phyloP scores from a whole-genome alignment of 2,888 invertebrate genomes.

The Tinea pellionella region DNA sequence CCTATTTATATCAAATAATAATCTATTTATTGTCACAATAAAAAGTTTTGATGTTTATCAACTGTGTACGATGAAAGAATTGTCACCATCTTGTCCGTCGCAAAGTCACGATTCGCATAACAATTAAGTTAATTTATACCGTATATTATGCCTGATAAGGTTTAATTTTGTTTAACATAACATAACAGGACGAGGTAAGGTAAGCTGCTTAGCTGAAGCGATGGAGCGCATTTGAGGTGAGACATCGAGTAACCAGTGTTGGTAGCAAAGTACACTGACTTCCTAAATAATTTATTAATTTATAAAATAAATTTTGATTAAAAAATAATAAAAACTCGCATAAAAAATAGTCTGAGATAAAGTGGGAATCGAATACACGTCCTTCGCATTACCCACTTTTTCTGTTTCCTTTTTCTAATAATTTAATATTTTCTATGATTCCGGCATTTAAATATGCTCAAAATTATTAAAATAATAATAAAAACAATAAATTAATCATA shows the following conservation, averaged over 20 bases:
- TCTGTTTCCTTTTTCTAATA: too few relatives aligned
- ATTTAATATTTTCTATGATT: too few relatives aligned
- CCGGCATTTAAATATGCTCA: too few relatives aligned
- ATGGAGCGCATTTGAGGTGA: conserved; percentile 47
- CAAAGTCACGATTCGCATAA: conserved; percentile 43
- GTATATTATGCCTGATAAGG: conserved; percentile 25
- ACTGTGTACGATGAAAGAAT: conserved; percentile 58
- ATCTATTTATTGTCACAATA: conserved; percentile 68
- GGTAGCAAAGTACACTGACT: conserved; percentile 20
- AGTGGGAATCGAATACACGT: too few relatives aligned
- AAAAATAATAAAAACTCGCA: too few relatives aligned
- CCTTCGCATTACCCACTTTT: too few relatives aligned
- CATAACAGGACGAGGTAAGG: conserved; percentile 31
- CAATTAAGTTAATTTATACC: conserved; percentile 21
- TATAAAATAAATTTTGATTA: too few relatives aligned
- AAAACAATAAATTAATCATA: too few relatives aligned
- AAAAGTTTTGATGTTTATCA: conserved; percentile 65
- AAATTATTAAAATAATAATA: too few relatives aligned
- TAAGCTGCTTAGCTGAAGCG: conserved; percentile 59
- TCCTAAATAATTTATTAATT: neutral
- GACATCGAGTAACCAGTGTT: conserved; percentile 49
- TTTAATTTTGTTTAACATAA: conserved; percentile 23
- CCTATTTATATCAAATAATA: conserved; percentile 65
- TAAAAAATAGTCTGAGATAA: too few relatives aligned
- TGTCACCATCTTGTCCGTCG: conserved; percentile 54